Evolutionary conservation across 1,140 invertebrate genomes (phyloP).

Genomic region (Campodea augens): DNA sequence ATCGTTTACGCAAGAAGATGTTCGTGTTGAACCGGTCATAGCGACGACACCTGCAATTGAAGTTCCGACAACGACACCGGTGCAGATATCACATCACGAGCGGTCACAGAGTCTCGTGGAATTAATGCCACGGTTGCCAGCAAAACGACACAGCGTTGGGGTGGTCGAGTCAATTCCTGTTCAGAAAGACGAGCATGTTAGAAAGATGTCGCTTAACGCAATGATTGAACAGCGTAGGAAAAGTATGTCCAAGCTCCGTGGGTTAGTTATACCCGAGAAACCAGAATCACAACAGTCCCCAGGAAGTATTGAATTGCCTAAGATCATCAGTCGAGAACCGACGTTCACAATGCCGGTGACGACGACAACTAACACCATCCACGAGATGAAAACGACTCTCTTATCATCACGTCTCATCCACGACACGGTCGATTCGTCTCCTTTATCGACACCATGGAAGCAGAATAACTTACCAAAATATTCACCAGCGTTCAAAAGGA

Average conservation of each 20-base stretch:
- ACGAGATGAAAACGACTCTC: neutral
- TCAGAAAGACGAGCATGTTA: conserved; percentile 23
- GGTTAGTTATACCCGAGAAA: conserved; percentile 65
- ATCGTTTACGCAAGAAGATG: neutral
- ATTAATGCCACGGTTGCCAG: conserved; percentile 21
- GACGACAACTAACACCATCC: conserved; percentile 1
- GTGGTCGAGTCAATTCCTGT: neutral
- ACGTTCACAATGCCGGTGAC: conserved; percentile 13
- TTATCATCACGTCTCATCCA: conserved; percentile 1
- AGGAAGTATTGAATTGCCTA: conserved; percentile 44
- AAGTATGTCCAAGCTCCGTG: conserved; percentile 60
- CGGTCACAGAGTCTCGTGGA: conserved; percentile 29
- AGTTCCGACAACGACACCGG: neutral
- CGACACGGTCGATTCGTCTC: conserved; percentile 25
- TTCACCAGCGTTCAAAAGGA: conserved; percentile 62
- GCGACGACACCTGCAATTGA: neutral
- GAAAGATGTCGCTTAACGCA: conserved; percentile 36
- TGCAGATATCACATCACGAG: conserved; percentile 16
- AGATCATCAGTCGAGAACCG: conserved; percentile 47
- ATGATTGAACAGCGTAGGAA: conserved; percentile 57
- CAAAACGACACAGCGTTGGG: conserved; percentile 16
- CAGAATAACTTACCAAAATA: conserved; percentile 47
- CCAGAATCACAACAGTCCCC: conserved; percentile 24
- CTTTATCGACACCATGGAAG: conserved; percentile 16
- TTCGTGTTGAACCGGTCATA: neutral